These are phyloP conservation scores for Arremon brunneinucha DNA, from an alignment of 2,797 vertebrate species.

Conservation along the genomic window DNA sequence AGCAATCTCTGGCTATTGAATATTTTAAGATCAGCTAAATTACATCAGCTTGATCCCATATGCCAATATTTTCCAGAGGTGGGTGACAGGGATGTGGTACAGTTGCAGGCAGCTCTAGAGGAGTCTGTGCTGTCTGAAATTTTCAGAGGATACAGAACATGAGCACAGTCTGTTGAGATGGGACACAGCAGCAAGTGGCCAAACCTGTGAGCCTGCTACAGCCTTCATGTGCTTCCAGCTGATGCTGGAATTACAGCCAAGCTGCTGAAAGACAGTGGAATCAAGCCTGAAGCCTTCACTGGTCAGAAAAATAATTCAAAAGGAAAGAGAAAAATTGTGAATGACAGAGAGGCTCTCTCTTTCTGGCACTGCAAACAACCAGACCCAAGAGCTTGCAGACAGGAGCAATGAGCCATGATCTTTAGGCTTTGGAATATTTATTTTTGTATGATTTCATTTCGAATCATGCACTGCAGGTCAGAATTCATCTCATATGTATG, in stretches of 20 bases:
- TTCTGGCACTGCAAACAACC: background rate
- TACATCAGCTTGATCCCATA: background rate
- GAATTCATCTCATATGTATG: background rate
- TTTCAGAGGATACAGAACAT: background rate
- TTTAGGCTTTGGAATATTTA: background rate
- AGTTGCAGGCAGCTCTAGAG: background rate
- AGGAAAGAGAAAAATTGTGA: conserved; percentile 5
- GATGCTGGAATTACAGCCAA: background rate
- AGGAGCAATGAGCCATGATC: conserved; percentile 2
- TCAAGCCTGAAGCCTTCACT: background rate
- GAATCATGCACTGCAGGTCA: background rate
- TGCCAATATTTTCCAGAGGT: background rate
- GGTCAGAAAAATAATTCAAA: conserved; percentile 10
- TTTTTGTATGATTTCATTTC: background rate
- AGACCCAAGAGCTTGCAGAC: background rate
- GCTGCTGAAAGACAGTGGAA: background rate
- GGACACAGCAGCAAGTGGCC: background rate
- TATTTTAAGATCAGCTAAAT: conserved; percentile 4
- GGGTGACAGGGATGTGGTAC: background rate
- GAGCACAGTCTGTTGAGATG: background rate
- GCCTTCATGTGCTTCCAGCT: background rate
- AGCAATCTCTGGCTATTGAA: background rate
- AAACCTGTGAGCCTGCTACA: background rate
- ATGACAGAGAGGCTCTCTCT: background rate
- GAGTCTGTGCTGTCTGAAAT: background rate